phyloP scores from a whole-genome alignment of 53 echinoderm and acorn worm genomes.

The Hippasteria phrygiana region DNA sequence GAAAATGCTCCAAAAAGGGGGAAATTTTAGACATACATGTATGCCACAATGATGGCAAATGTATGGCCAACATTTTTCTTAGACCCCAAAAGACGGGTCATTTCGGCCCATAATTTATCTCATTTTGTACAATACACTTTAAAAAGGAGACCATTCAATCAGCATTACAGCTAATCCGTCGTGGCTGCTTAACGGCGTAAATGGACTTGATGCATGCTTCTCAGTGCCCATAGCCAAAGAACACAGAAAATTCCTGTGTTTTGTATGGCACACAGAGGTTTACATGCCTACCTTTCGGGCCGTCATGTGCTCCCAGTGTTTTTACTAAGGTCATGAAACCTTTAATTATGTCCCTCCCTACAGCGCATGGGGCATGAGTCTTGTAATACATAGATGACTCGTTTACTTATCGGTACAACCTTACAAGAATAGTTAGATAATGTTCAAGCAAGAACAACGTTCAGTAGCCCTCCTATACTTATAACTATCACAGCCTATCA shows the following conservation, averaged over 20 bases:
- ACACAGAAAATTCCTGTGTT: conserved; percentile 28
- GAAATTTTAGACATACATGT: not conserved
- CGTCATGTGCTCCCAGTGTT: conserved; percentile 37
- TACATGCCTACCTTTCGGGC: conserved; percentile 40
- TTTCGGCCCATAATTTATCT: conserved; percentile 34
- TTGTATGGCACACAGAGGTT: conserved; percentile 13
- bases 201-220: conserved; percentile 46
- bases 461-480: no score
- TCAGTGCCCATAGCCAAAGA: conserved; percentile 26
- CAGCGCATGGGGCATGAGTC: not conserved
- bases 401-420: no score
- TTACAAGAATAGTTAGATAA: no score
- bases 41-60: not conserved
- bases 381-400: no score
- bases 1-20: not conserved
- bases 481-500: no score
- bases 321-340: no score
- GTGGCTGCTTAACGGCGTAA: not conserved
- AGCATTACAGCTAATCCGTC: no score
- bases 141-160: no score
- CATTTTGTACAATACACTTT: not conserved
- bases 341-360: no score
- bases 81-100: conserved; percentile 10
- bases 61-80: conserved; percentile 15
- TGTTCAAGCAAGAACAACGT: no score